A percentile compares a stretch with the other conserved stretches of the same genome.
Evolutionary conservation across 2,888 invertebrate species (phyloP).

Genomic region (Emmelina monodactyla): DNA sequence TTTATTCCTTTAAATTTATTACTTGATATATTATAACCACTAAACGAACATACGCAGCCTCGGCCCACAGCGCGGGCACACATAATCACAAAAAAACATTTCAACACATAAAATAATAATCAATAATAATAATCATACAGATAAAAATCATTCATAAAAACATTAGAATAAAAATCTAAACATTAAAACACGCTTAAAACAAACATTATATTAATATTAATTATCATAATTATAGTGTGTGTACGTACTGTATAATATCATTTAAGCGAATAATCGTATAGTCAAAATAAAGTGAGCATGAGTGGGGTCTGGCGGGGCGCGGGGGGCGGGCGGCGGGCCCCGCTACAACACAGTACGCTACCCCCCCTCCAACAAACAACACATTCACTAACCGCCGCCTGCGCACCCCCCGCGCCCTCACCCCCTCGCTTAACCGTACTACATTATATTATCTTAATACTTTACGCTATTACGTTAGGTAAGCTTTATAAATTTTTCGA

Average conservation of each 20-base stretch:
- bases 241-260: slow-evolving; percentile 63
- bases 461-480: slow-evolving; percentile 65
- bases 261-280: slow-evolving; percentile 65
- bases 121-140: slow-evolving; percentile 66
- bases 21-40: slow-evolving; percentile 52
- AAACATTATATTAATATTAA: slow-evolving; percentile 68
- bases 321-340: slow-evolving; percentile 17
- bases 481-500: slow-evolving; percentile 66
- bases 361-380: slow-evolving; percentile 5
- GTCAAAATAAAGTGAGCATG: slow-evolving; percentile 63
- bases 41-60: slow-evolving; percentile 60
- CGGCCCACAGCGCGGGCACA: slow-evolving; percentile 41
- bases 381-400: slow-evolving; percentile 25
- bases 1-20: slow-evolving; percentile 55
- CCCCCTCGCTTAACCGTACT: slow-evolving; percentile 43
- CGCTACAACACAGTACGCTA: slow-evolving; percentile 1
- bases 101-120: slow-evolving; percentile 68
- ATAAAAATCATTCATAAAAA: slow-evolving; percentile 68
- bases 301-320: slow-evolving; percentile 48
- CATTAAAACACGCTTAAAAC: slow-evolving; percentile 67
- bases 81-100: slow-evolving; percentile 64
- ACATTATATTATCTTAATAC: slow-evolving; percentile 62
- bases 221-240: slow-evolving; percentile 65
- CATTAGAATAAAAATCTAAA: slow-evolving; percentile 68
- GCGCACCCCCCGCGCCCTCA: slow-evolving; percentile 47